Conservation (phyloP, 1,140 invertebrate genomes). For the Megalonaias nervosa region DNA sequence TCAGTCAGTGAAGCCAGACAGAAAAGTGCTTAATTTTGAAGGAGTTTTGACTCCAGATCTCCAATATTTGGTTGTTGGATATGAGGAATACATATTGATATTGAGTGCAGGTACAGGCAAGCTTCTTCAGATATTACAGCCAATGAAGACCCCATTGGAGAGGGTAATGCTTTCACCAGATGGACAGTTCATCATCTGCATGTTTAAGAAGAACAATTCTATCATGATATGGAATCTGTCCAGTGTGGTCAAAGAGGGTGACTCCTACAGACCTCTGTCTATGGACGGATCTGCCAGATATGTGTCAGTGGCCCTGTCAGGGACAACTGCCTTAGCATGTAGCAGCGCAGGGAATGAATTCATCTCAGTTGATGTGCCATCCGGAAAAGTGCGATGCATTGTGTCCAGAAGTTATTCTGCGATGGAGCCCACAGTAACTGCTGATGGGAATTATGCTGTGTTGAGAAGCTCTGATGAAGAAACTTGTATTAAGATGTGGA, state of each 20-base stretch:
- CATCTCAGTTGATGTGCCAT: constrained; percentile 33
- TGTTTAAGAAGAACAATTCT: constrained; percentile 33
- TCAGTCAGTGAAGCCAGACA: constrained; percentile 28
- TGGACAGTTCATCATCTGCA: constrained; percentile 38
- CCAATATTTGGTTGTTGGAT: constrained; percentile 38
- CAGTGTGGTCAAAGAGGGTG: constrained; percentile 22
- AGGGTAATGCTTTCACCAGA: constrained; percentile 22
- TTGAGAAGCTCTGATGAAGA: constrained; percentile 41
- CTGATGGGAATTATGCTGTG: constrained; percentile 44
- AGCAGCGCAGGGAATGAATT: constrained; percentile 42
- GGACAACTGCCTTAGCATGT: constrained; percentile 29
- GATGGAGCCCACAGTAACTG: constrained; percentile 37
- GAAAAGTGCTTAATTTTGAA: constrained; percentile 36
- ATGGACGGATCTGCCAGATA: constrained; percentile 41
- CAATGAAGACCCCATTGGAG: constrained; percentile 28
- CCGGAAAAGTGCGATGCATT: constrained; percentile 25
- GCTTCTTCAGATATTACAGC: constrained; percentile 20
- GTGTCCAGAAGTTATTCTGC: constrained; percentile 35
- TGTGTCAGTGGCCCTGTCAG: constrained; percentile 20
- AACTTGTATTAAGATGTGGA: constrained; percentile 39
- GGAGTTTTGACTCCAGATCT: constrained; percentile 32
- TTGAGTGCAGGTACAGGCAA: constrained; percentile 34
- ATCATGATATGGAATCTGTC: constrained; percentile 39
- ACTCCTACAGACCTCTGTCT: constrained; percentile 34
- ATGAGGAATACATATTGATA: constrained; percentile 41